A percentile compares a stretch with the other conserved stretches of the same genome.
Evolutionary conservation across 2,888 invertebrate genomes (phyloP).

Genomic region (Nemotelus nigrinus): DNA sequence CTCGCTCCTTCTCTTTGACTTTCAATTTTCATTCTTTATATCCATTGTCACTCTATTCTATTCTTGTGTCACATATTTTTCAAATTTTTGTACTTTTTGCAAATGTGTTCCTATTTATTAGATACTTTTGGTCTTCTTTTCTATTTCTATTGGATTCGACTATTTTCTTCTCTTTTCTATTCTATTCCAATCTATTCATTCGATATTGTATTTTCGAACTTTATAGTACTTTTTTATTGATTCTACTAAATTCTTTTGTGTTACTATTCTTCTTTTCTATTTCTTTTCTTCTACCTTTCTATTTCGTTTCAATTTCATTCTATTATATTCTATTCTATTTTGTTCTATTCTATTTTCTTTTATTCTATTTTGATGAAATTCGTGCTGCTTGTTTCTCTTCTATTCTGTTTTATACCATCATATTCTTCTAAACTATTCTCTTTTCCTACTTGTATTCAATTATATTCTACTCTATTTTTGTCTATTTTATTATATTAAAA

Average conservation of each 20-base stretch:
- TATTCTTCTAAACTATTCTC: not conserved
- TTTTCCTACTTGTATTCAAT: not conserved
- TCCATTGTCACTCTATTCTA: not conserved
- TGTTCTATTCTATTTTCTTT: not conserved
- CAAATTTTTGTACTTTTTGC: not conserved
- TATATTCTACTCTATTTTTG: not conserved
- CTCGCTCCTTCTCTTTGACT: not conserved
- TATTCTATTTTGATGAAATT: not conserved
- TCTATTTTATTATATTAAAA: not conserved
- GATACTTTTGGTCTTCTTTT: no score
- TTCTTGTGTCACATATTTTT: not conserved
- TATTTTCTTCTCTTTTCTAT: no score
- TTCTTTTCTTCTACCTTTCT: no score
- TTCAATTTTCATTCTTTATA: not conserved
- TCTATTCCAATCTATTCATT: no score
- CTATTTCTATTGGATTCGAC: no score
- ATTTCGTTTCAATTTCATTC: not conserved
- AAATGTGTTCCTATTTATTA: not conserved
- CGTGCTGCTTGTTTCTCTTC: not conserved
- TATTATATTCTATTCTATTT: slow-evolving; percentile 4
- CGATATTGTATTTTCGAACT: no score
- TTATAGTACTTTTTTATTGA: no score
- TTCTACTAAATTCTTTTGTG: no score
- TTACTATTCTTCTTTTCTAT: no score
- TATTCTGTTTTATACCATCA: not conserved